A percentile compares a stretch with the other conserved stretches of the same genome.
Conservation (phyloP, 1,140 invertebrate species). For the Cepaea nemoralis region DNA sequence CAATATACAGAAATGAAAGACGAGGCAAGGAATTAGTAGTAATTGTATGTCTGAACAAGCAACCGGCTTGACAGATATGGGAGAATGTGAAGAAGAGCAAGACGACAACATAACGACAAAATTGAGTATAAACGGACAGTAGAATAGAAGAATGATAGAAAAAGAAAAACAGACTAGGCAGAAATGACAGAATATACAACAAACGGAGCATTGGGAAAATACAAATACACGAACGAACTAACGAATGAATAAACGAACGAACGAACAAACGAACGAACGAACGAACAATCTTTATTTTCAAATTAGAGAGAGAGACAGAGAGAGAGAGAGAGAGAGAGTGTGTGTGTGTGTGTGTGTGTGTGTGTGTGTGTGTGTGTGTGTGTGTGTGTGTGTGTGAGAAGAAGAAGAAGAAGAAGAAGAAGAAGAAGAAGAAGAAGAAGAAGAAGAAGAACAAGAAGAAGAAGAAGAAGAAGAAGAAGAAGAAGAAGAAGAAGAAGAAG, state of each 20-base stretch:
- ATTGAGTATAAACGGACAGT: too few species aligned
- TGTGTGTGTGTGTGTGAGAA: not conserved
- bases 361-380: too few species aligned
- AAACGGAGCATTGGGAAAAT: not conserved
- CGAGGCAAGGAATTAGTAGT: too few species aligned
- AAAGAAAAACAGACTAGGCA: not conserved
- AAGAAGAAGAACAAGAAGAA: not conserved
- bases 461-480: not conserved
- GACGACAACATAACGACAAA: too few species aligned
- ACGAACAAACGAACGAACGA: slow-evolving; percentile 38
- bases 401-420: not conserved
- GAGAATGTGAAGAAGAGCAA: too few species aligned
- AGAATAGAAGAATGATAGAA: not conserved
- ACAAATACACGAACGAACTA: slow-evolving; percentile 14
- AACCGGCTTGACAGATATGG: too few species aligned
- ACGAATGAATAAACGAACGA: slow-evolving; percentile 34
- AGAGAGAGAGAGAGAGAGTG: slow-evolving; percentile 41
- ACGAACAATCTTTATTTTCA: too few species aligned
- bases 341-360: slow-evolving; percentile 30
- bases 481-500: slow-evolving; percentile 27
- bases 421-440: slow-evolving; percentile 22
- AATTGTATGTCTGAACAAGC: too few species aligned
- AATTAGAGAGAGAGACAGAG: slow-evolving; percentile 32
- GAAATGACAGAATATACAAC: not conserved
- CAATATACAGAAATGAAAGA: too few species aligned